These are phyloP conservation scores for Montipora capitata DNA, from an alignment of 92 coral and sea anemone genomes.

Conservation along the genomic window DNA sequence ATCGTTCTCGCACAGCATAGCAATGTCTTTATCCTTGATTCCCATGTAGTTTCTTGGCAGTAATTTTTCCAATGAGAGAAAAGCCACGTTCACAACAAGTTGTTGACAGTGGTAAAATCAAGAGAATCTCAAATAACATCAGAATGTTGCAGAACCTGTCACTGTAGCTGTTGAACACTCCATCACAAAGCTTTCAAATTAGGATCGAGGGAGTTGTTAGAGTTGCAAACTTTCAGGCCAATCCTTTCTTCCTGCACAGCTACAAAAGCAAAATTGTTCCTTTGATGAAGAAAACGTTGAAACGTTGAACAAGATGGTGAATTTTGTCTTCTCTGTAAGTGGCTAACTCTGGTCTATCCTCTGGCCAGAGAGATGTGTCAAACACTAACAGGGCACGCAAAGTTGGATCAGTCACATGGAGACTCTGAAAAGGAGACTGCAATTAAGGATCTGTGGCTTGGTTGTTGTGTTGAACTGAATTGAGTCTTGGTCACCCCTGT, in stretches of 20 bases:
- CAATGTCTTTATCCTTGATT: too few relatives aligned
- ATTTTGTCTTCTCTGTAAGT: slow-evolving; percentile 34
- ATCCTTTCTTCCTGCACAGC: slow-evolving; percentile 19
- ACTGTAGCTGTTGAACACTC: slow-evolving; percentile 36
- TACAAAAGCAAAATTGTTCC: slow-evolving; percentile 23
- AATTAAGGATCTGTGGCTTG: background rate
- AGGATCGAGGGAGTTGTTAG: slow-evolving; percentile 16
- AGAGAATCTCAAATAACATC: slow-evolving; percentile 25
- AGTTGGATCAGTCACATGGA: slow-evolving; percentile 17
- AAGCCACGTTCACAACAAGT: slow-evolving; percentile 24
- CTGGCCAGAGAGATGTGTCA: slow-evolving; percentile 32
- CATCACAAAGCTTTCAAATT: slow-evolving; percentile 19
- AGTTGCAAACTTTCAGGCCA: slow-evolving; percentile 20
- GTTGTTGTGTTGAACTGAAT: slow-evolving; percentile 9
- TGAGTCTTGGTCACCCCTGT: background rate
- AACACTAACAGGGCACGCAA: slow-evolving; percentile 18
- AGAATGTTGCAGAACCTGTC: slow-evolving; percentile 32
- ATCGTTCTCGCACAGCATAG: too few relatives aligned
- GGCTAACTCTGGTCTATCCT: slow-evolving; percentile 19
- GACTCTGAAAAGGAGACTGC: slow-evolving; percentile 10
- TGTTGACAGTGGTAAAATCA: slow-evolving; percentile 36
- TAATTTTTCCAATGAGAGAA: slow-evolving; percentile 38
- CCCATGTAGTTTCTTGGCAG: too few relatives aligned
- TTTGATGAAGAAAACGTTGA: slow-evolving; percentile 10
- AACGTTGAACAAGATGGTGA: slow-evolving; percentile 13